Conservation (phyloP, 2,888 invertebrate genomes). For the Meliscaeva auricollis region DNA sequence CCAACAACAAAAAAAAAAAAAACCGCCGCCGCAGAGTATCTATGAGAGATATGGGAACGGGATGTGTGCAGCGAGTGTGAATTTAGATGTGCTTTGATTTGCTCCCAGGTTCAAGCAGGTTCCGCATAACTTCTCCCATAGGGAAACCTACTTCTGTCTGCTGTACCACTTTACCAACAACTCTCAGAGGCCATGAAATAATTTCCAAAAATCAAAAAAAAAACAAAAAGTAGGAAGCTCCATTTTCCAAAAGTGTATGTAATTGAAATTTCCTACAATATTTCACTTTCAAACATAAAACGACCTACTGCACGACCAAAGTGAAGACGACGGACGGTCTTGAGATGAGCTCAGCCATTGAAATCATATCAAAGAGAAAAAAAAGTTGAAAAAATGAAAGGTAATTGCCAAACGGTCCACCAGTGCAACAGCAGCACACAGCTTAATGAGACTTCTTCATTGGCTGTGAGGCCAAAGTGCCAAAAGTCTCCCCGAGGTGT, state of each 20-base stretch:
- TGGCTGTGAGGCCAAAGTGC: conserved; percentile 55
- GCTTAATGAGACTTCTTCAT: conserved; percentile 60
- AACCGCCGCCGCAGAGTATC: background rate
- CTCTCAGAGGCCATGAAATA: conserved; percentile 2
- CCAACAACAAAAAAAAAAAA: background rate
- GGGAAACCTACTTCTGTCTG: background rate
- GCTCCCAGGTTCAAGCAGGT: conserved; percentile 53
- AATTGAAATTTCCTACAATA: conserved; percentile 50
- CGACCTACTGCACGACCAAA: background rate
- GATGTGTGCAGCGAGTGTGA: conserved; percentile 9
- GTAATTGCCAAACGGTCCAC: conserved; percentile 40
- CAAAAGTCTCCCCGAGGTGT: conserved; percentile 60
- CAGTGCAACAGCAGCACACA: conserved; percentile 24
- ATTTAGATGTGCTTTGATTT: conserved; percentile 47
- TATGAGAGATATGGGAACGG: conserved; percentile 33
- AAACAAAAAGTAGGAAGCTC: background rate
- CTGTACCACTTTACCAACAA: background rate
- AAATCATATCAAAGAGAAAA: background rate
- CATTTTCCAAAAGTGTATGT: conserved; percentile 25
- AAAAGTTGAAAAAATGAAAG: conserved; percentile 58
- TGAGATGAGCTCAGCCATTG: conserved; percentile 30
- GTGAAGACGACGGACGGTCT: background rate
- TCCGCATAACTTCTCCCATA: conserved; percentile 16
- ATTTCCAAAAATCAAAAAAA: conserved; percentile 5
- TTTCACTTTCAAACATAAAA: conserved; percentile 58